Evolutionary conservation across 2,888 invertebrate genomes (phyloP).

Genomic region (Aphodius granarius): DNA sequence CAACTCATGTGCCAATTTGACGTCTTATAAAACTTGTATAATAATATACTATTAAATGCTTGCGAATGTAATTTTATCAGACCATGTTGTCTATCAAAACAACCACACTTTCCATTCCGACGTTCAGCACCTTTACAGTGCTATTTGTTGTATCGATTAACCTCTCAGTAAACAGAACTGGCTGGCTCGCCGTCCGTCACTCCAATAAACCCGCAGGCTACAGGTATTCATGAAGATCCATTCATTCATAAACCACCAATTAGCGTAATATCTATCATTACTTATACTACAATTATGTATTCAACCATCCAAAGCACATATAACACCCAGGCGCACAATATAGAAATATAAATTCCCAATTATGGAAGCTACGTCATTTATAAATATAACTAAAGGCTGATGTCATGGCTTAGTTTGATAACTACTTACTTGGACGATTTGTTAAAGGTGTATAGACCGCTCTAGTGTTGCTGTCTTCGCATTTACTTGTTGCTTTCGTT

Average conservation of each 20-base stretch:
- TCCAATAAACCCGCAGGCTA: neutral
- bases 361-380: neutral
- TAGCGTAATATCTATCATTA: neutral
- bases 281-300: neutral
- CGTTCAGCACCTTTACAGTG: no score
- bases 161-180: neutral
- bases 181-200: neutral
- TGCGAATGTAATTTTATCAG: no score
- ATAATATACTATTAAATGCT: no score
- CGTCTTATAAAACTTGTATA: no score
- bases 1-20: no score
- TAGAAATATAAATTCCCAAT: neutral
- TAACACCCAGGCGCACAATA: neutral
- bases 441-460: constrained; percentile 61
- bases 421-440: constrained; percentile 42
- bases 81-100: no score
- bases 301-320: neutral
- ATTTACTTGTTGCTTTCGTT: constrained; percentile 58
- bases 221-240: neutral
- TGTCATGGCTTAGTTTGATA: no score
- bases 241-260: neutral
- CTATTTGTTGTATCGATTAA: neutral
- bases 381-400: neutral
- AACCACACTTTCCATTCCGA: no score
- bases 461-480: constrained; percentile 64